Evolutionary conservation across 2,797 vertebrate species (phyloP), one percentile per base, ranked within the genome.

Genomic region (Gymnoscopelus braueri): DNA sequence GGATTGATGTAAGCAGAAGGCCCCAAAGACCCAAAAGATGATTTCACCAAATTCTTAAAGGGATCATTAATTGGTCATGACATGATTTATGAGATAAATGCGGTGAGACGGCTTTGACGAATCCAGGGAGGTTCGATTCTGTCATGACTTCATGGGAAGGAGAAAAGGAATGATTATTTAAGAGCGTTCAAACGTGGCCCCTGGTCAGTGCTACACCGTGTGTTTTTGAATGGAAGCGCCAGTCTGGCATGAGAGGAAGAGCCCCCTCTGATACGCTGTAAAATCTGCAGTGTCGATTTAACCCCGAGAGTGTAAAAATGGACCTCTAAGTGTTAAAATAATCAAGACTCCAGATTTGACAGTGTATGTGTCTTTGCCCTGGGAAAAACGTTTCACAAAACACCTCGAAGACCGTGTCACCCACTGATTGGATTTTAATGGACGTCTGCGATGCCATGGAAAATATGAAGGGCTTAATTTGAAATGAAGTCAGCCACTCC

Each of bases 91-190:
- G 82, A 88, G 88, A 86, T 81, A 69, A 79, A 87, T 82, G 83
- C 69, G 67, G 68, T 50, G 55, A 80, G 83, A 83, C 7, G 65
- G 70, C 84, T 80, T 84, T 72, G 74, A 84, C 57, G 54, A 85
- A 89, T 79, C 81, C 73, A 23, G 73, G 67, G 83, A 78, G 80
- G 79, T 84, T 78, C 63, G 14, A 77, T 86, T 44, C 79, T 88
- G 88, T 84, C 82, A 88, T 91, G 90, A 91, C 90, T 86, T 92
- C 90, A 92, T 90, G 83, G 66, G 86, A 91, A 89, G 84, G 71
- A 79, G 69, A 78, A 75, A 68, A 69, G 62, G 63, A 85, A 83
- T 77, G 74, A 78, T 77, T 82, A 68, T 87, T 87, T 89, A 85
- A 88, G 83, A 57, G 72, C 79, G 74, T 66, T 86, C 69, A 80